Percentiles rank a stretch among this genome's conserved stretches.
These are phyloP conservation scores for Agapornis roseicollis DNA, from an alignment of 2,113 vertebrate genomes.

Conservation along the genomic window DNA sequence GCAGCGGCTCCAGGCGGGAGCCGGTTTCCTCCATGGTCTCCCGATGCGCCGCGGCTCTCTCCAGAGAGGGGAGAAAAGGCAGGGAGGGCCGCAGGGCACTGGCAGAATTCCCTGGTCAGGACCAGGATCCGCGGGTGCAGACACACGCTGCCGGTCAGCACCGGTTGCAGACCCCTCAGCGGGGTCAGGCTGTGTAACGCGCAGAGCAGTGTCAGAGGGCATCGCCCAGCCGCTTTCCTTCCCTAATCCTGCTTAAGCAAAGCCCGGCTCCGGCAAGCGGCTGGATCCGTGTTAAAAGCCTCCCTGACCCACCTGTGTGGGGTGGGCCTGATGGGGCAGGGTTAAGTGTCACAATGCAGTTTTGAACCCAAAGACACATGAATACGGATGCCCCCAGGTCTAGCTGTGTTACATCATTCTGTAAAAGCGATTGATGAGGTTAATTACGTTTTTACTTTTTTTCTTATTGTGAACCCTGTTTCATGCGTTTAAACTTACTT, in stretches of 20 bases:
- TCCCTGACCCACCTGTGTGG: background rate
- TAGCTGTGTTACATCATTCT: background rate
- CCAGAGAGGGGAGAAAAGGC: background rate
- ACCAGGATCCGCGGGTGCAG: background rate
- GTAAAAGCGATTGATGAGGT: fast-evolving
- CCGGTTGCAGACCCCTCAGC: background rate
- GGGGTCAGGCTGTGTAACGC: background rate
- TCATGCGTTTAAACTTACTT: fast-evolving
- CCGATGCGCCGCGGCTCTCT: background rate
- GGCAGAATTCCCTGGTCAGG: background rate
- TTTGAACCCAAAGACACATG: background rate
- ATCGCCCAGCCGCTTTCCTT: background rate
- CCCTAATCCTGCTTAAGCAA: background rate
- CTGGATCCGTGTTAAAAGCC: background rate
- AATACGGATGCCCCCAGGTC: fast-evolving
- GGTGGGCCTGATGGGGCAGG: background rate
- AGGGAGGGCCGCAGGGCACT: fast-evolving
- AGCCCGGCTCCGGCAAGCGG: background rate
- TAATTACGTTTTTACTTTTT: background rate
- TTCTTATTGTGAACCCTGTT: background rate
- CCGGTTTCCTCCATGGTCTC: background rate
- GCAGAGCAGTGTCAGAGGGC: background rate
- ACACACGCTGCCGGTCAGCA: background rate
- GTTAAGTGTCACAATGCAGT: fast-evolving
- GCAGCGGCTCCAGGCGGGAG: background rate